Percentiles rank a stretch among this genome's conserved stretches.
phyloP scores from a whole-genome alignment of 2,888 invertebrate species.

The Bruchidius siliquastri region DNA sequence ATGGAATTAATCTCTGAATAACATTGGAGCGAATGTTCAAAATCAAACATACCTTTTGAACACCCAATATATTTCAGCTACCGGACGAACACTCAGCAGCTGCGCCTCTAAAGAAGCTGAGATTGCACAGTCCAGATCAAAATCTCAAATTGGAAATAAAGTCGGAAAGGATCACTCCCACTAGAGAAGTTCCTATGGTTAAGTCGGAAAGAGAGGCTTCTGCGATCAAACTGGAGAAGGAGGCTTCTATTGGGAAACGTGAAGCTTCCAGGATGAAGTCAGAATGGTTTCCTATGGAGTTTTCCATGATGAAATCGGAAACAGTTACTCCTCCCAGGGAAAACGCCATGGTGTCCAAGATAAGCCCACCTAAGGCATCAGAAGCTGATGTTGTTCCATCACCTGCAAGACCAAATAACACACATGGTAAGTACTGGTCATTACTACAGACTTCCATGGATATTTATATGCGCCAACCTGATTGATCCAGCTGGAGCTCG shows the following conservation, averaged over 20 bases:
- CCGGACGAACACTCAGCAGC: neutral
- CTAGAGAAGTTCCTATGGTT: no score
- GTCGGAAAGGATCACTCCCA: conserved; percentile 6
- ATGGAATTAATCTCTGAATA: no score
- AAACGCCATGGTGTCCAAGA: conserved; percentile 37
- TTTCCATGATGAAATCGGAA: conserved; percentile 34
- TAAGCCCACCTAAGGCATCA: conserved; percentile 64
- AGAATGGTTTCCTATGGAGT: neutral
- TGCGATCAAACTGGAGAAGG: neutral
- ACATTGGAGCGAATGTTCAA: no score
- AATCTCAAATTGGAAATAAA: conserved; percentile 13
- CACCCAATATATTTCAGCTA: neutral
- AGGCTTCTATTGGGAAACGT: neutral
- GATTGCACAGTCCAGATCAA: conserved; percentile 10
- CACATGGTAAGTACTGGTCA: neutral
- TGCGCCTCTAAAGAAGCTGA: conserved; percentile 27
- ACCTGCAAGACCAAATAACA: conserved; percentile 54
- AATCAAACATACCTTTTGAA: no score
- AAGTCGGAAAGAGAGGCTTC: no score
- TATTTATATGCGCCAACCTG: no score
- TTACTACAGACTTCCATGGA: no score
- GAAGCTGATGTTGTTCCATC: conserved; percentile 64
- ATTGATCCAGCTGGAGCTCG: no score
- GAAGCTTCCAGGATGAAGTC: neutral
- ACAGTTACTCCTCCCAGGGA: conserved; percentile 56